Evolutionary conservation across 2,797 vertebrate genomes (phyloP).

Genomic region (Coregonus suidteri): DNA sequence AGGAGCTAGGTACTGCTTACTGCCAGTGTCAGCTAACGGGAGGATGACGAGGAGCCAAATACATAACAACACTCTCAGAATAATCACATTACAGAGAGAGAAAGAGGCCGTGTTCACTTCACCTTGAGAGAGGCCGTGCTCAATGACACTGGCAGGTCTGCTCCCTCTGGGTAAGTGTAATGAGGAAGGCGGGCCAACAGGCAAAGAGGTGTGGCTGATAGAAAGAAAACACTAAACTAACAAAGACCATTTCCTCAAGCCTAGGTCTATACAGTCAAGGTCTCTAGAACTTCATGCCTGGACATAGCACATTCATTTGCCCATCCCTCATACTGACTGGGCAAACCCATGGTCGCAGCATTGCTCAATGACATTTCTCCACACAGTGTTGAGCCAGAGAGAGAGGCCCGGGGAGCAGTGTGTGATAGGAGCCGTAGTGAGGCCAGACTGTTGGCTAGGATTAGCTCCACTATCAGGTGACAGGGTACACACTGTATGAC

Average conservation of each 20-base stretch:
- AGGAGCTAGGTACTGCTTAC: neutral
- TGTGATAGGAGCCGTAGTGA: conserved; percentile 22
- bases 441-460: conserved; percentile 12
- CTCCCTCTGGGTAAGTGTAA: neutral
- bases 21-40: conserved; percentile 25
- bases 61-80: conserved; percentile 28
- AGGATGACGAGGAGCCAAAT: conserved; percentile 23
- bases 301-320: neutral
- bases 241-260: neutral
- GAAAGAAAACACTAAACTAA: neutral
- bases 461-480: conserved; percentile 22
- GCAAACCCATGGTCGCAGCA: neutral
- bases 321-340: neutral
- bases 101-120: neutral
- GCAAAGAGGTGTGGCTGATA: neutral
- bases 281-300: neutral
- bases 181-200: neutral
- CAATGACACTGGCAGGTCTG: neutral
- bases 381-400: conserved; percentile 17
- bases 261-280: neutral
- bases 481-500: neutral
- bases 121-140: neutral
- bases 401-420: neutral
- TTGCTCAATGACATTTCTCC: neutral
- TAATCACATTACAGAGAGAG: neutral